Base-by-base conservation (phyloP, 64 coral and sea anemone genomes). In the Stichodactyla helianthus region DNA sequence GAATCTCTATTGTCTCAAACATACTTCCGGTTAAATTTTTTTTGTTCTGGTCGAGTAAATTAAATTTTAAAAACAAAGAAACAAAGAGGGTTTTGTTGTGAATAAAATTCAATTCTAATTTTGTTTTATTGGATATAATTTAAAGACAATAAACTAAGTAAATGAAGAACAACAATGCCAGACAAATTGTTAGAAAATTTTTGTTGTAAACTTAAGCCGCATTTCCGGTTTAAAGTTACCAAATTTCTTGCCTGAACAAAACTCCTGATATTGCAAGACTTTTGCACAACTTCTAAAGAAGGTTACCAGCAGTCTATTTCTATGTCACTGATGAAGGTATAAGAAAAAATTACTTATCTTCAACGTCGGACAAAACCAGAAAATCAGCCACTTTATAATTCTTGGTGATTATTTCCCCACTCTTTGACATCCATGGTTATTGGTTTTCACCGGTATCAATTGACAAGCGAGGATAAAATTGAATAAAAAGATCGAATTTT, bases 401-500 rank as follows among this genome's bases (percentile, higher is more conserved):
- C 6, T 20, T 20, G 18, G 63, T n/a, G 63, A 68, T 74, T 74
- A 23, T 74, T 74, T 74, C 68, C n/a, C 68, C 8, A 11, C 10
- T 10, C 26, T 74, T 27, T n/a, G 68, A 10, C 0, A 10, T n/a
- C n/a, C n/a, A n/a, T 58, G 55, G 55, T 9, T 58, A 58, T 58
- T 58, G 10, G 0, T 23, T 65, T 20, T 65, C 62, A 16, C 6
- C 14, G 68, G 25, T 10, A 12, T 74, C 68, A 27, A 27, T 27
- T 65, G 68, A 74, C 68, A 74, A 8, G 68, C 68, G 68, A 74
- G 68, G 68, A n/a, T 10, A 31, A 74, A 11, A 27, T 74, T 52
- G 50, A 81, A 81, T 81, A 81, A 81, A 81, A 81, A 20, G 51
- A 81, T 81, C 78, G 10, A 81, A 81, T 81, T 81, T 54, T 52